phyloP scores from a whole-genome alignment of 2,888 invertebrate species.

The Acanthosepion esculentum region DNA sequence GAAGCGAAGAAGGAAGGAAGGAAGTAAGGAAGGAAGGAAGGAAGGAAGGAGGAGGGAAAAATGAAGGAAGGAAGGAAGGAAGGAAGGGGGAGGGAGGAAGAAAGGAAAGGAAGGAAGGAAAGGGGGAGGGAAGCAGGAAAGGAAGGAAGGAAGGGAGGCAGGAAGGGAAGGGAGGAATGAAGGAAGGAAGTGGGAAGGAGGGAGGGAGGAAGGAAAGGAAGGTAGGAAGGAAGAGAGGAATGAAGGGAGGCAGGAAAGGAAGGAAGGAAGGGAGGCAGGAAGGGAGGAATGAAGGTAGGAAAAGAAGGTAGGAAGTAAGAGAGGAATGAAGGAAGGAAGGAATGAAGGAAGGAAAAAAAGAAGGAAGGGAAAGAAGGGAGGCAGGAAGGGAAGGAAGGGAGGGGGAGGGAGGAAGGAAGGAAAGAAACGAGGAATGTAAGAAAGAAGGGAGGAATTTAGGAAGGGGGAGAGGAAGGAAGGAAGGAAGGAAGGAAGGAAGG shows the following conservation, averaged over 20 bases:
- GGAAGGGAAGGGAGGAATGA: not conserved
- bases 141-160: not conserved
- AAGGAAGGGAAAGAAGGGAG: too few species aligned
- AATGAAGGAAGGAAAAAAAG: not conserved
- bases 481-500: not conserved
- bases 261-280: not conserved
- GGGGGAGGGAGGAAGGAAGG: not conserved
- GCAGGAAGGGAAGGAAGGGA: not conserved
- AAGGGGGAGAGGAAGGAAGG: not conserved
- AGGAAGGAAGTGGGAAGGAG: too few species aligned
- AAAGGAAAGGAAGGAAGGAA: not conserved
- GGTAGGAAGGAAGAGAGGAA: not conserved
- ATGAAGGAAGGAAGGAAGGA: too few species aligned
- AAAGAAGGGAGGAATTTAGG: not conserved
- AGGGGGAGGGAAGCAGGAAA: not conserved
- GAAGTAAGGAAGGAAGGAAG: too few species aligned
- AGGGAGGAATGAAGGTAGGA: not conserved
- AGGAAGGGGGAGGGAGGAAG: not conserved
- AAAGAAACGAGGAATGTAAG: not conserved
- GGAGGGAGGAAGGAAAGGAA: not conserved
- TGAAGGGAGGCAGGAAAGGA: not conserved
- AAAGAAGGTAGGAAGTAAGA: not conserved
- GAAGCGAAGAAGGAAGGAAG: too few species aligned
- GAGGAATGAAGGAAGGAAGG: not conserved
- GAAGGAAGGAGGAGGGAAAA: too few species aligned